Conservation (phyloP, 2,888 invertebrate genomes). For the Allophyes oxyacanthae region DNA sequence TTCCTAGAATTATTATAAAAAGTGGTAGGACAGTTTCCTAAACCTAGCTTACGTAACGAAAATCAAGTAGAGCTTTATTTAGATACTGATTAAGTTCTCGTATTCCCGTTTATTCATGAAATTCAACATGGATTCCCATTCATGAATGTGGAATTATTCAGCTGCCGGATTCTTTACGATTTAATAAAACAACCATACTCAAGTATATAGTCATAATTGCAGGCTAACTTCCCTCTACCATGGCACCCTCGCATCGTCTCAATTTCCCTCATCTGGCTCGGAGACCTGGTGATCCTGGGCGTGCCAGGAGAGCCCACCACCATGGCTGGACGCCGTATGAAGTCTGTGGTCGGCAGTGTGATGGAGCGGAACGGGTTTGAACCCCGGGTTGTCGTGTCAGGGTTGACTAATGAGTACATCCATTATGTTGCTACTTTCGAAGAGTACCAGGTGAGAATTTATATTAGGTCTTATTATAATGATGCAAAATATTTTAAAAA, state of each 20-base stretch:
- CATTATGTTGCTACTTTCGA: constrained; percentile 95
- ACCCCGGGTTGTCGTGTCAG: constrained; percentile 91
- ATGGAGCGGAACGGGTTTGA: constrained; percentile 75
- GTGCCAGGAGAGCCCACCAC: constrained; percentile 97
- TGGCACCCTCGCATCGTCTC: constrained; percentile 95
- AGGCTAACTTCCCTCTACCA: constrained; percentile 90
- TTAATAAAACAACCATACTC: too few species aligned
- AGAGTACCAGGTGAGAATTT: constrained; percentile 90
- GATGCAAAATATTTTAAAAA: too few species aligned
- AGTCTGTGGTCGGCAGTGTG: constrained; percentile 76
- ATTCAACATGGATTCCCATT: too few species aligned
- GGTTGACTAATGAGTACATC: constrained; percentile 94
- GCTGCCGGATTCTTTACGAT: too few species aligned
- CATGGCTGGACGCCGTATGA: constrained; percentile 94
- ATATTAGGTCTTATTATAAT: too few species aligned
- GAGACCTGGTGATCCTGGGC: constrained; percentile 91
- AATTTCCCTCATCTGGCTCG: constrained; percentile 92
- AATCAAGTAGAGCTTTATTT: too few species aligned
- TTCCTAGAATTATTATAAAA: too few species aligned
- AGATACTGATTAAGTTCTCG: too few species aligned
- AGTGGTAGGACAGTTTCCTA: too few species aligned
- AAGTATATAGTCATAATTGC: constrained; percentile 7
- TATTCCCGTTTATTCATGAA: too few species aligned
- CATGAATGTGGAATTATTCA: too few species aligned
- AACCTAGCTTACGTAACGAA: too few species aligned